These are phyloP conservation scores for Imbricaverruca yamaguchii DNA, from an alignment of 2,888 invertebrate genomes.

Conservation along the genomic window DNA sequence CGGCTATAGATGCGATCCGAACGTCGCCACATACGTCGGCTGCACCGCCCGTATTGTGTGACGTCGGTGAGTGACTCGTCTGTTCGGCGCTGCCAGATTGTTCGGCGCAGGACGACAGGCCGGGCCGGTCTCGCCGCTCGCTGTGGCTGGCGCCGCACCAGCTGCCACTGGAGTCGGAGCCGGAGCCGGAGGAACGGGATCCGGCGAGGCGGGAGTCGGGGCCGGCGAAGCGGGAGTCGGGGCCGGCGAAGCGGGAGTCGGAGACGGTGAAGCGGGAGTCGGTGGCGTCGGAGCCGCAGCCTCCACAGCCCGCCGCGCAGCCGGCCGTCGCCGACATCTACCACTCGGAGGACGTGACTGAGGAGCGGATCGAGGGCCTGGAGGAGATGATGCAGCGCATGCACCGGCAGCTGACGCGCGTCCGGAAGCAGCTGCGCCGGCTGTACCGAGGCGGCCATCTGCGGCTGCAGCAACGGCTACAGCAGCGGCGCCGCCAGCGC, in stretches of 20 bases:
- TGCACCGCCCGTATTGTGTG: no score
- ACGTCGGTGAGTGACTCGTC: no score
- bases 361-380: conserved; percentile 13
- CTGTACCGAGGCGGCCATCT: background rate
- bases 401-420: background rate
- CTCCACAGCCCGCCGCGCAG: background rate
- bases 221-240: no score
- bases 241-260: no score
- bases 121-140: background rate
- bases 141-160: background rate
- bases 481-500: background rate
- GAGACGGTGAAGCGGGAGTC: no score
- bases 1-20: no score
- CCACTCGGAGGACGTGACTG: conserved; percentile 4
- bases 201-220: no score
- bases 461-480: no score
- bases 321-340: background rate
- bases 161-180: background rate
- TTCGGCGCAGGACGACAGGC: background rate
- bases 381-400: conserved; percentile 13
- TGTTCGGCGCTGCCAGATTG: background rate
- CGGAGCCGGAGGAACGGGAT: background rate
- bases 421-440: background rate
- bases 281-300: no score
- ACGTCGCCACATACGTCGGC: no score